These are phyloP conservation scores for Himalopsyche japonica DNA, from an alignment of 2,888 invertebrate species.

Conservation along the genomic window DNA sequence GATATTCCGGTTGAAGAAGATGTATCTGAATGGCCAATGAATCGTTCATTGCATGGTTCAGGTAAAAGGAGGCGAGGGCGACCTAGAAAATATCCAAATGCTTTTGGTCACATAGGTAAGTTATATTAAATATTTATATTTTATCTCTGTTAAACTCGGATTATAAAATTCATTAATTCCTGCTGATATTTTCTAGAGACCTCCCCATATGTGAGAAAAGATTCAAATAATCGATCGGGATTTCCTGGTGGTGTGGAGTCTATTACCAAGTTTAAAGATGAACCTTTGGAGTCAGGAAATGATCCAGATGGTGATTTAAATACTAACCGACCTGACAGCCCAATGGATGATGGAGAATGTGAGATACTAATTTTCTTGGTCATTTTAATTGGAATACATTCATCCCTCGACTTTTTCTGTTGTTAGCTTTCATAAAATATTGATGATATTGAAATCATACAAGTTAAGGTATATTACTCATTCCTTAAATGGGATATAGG, in stretches of 20 bases:
- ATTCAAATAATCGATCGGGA: neutral
- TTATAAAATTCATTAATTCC: neutral
- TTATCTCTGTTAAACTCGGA: too few relatives aligned
- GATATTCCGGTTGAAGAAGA: conserved; percentile 59
- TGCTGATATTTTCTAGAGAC: conserved; percentile 44
- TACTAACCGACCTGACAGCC: conserved; percentile 3
- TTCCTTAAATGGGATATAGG: too few relatives aligned
- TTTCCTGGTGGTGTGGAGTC: neutral
- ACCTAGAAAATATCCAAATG: conserved; percentile 58
- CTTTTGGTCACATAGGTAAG: conserved; percentile 55
- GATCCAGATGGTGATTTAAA: neutral
- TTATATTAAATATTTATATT: neutral
- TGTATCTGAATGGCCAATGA: conserved; percentile 51
- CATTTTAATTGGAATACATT: neutral
- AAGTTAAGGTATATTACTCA: too few relatives aligned
- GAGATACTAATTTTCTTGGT: neutral
- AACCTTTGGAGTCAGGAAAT: conserved; percentile 15
- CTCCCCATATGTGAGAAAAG: conserved; percentile 54
- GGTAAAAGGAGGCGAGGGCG: conserved; percentile 53
- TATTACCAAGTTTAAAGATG: conserved; percentile 44
- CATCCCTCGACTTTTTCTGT: too few relatives aligned
- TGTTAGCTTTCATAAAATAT: neutral
- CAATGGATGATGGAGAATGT: conserved; percentile 30
- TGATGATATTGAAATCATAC: too few relatives aligned
- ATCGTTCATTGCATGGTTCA: conserved; percentile 47